These are phyloP conservation scores for Butorides virescens DNA, from an alignment of 2,113 vertebrate genomes.

Conservation along the genomic window DNA sequence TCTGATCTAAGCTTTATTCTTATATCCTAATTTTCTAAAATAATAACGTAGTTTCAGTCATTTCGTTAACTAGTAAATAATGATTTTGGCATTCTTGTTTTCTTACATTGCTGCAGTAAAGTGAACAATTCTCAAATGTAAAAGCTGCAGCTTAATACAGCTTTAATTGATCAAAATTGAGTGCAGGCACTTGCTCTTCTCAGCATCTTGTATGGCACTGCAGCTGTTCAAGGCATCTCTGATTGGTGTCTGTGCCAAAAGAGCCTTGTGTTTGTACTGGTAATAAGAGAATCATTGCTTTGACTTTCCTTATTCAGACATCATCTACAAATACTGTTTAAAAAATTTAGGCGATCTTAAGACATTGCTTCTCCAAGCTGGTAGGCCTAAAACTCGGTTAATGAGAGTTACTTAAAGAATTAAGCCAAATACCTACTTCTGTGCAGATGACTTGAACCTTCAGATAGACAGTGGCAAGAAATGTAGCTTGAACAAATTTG, in stretches of 20 bases:
- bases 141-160: slow-evolving; percentile 46
- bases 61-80: slow-evolving; percentile 44
- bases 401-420: not conserved
- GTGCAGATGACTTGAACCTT: not conserved
- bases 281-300: slow-evolving; percentile 60
- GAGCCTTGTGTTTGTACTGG: slow-evolving; percentile 39
- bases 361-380: not conserved
- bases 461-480: not conserved
- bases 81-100: slow-evolving; percentile 28
- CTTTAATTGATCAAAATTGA: slow-evolving; percentile 63
- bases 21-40: not conserved
- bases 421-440: not conserved
- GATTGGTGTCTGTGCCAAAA: slow-evolving; percentile 46
- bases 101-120: slow-evolving; percentile 2
- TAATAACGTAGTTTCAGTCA: not conserved
- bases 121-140: slow-evolving; percentile 43
- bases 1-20: not conserved
- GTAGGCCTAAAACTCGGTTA: not conserved
- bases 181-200: slow-evolving; percentile 45
- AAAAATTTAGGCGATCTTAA: slow-evolving; percentile 27
- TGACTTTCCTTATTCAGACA: slow-evolving; percentile 25
- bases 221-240: slow-evolving; percentile 48
- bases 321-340: slow-evolving; percentile 38
- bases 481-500: not conserved
- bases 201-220: slow-evolving; percentile 51